phyloP scores from a whole-genome alignment of 2,113 vertebrate genomes.

The Lepisosteus osseus region DNA sequence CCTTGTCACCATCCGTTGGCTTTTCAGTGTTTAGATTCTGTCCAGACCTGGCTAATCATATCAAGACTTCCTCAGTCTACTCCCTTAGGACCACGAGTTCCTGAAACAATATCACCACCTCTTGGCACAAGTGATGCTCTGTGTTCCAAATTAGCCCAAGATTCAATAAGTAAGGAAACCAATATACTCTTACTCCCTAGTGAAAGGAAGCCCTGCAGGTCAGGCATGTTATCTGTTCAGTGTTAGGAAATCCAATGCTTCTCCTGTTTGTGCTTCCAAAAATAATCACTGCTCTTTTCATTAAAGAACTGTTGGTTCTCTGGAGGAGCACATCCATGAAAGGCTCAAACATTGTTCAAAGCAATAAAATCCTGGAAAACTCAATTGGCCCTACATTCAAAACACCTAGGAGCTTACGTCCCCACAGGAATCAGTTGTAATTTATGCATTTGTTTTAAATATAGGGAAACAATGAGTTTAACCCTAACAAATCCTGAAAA shows the following conservation, averaged over 20 bases:
- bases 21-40: background rate
- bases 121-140: background rate
- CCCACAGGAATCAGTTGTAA: no score
- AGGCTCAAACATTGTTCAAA: no score
- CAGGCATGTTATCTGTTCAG: background rate
- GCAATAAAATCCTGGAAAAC: no score
- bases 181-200: background rate
- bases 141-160: background rate
- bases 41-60: conserved; percentile 8
- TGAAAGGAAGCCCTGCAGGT: background rate
- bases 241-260: background rate
- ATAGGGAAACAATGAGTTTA: no score
- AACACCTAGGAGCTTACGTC: no score
- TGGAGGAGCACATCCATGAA: no score
- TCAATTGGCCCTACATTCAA: no score
- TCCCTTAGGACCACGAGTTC: background rate
- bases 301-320: background rate
- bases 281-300: background rate
- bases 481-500: no score
- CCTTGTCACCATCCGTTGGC: no score
- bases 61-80: background rate
- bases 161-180: background rate
- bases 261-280: background rate
- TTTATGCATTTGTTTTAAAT: no score
- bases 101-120: background rate